These are phyloP conservation scores for Rhyacophila brunnea DNA, from an alignment of 1,140 invertebrate species.

Conservation along the genomic window DNA sequence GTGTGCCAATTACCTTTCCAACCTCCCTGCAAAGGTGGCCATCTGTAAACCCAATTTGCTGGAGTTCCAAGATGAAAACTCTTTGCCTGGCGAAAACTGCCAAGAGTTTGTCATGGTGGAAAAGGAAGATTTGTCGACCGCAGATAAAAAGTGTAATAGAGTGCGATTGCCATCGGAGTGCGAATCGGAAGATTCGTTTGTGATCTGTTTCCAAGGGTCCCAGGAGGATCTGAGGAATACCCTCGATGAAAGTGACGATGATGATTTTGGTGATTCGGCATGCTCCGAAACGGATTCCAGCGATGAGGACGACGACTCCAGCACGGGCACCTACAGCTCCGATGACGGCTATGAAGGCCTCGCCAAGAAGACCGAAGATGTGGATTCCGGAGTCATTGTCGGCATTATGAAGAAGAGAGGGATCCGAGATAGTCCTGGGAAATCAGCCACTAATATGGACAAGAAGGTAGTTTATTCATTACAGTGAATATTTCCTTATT, in stretches of 20 bases:
- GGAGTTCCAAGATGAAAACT: too few relatives aligned
- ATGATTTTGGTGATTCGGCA: conserved; percentile 12
- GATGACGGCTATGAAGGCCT: background rate
- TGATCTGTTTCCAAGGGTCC: conserved; percentile 21
- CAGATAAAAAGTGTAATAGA: background rate
- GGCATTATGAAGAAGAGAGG: too few relatives aligned
- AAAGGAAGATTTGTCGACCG: too few relatives aligned
- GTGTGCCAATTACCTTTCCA: conserved; percentile 10
- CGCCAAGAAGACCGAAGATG: too few relatives aligned
- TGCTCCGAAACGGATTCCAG: conserved; percentile 6
- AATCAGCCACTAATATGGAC: too few relatives aligned
- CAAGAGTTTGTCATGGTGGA: too few relatives aligned
- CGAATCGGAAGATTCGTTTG: conserved; percentile 33
- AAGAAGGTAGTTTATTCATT: too few relatives aligned
- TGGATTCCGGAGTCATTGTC: too few relatives aligned
- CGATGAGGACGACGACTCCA: conserved; percentile 12
- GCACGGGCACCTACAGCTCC: background rate
- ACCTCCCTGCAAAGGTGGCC: conserved; percentile 4
- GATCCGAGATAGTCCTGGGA: too few relatives aligned
- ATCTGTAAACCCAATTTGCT: too few relatives aligned
- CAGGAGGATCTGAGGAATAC: background rate
- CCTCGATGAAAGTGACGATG: background rate
- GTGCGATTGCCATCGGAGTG: conserved; percentile 24
- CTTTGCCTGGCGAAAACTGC: too few relatives aligned
- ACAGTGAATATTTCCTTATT: too few relatives aligned